phyloP scores from a whole-genome alignment of 2,797 vertebrate genomes.

The Megaceryle alcyon region DNA sequence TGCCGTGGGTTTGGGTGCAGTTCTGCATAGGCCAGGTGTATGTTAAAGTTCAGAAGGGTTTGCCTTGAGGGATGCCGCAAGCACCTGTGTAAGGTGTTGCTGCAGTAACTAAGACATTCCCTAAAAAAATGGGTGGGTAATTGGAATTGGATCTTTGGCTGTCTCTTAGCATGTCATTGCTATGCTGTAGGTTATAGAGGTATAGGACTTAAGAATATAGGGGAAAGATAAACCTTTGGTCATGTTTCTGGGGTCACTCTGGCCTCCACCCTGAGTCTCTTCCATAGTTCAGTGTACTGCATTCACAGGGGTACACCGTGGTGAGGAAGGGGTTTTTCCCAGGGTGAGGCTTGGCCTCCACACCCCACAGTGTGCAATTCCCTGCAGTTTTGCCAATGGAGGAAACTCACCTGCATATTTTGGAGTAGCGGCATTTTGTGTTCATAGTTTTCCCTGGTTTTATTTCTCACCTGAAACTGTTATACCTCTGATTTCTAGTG shows the following conservation, averaged over 20 bases:
- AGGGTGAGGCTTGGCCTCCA: not conserved
- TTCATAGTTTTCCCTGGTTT: not conserved
- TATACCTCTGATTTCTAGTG: not conserved
- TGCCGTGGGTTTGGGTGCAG: not conserved
- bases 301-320: rapidly evolving
- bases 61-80: not conserved
- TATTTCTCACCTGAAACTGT: not conserved
- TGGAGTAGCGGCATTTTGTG: not conserved
- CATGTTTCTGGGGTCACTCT: not conserved
- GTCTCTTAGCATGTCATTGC: not conserved
- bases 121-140: not conserved
- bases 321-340: not conserved
- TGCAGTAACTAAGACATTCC: not conserved
- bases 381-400: not conserved
- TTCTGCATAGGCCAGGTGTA: not conserved
- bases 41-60: not conserved
- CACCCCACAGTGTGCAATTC: not conserved
- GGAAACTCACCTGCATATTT: not conserved
- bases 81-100: not conserved
- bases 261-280: not conserved
- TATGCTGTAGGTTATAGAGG: not conserved
- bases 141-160: not conserved
- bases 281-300: not conserved
- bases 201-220: not conserved
- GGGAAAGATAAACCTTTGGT: not conserved